Evolutionary conservation across 2,888 invertebrate genomes (phyloP).

Genomic region (Spatulosminthurus flaviceps): DNA sequence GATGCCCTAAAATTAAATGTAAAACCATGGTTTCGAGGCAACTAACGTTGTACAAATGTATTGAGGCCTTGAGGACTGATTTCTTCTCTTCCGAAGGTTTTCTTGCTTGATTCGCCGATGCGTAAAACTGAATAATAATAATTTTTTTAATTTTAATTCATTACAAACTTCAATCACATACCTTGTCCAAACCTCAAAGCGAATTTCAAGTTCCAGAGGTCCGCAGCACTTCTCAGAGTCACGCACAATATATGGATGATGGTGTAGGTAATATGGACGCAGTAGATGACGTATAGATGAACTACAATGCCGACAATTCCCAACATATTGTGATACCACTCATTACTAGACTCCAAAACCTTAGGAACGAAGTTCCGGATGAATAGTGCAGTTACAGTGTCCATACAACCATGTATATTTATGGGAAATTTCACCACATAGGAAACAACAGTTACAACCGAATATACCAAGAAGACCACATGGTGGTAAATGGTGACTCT

Average conservation of each 20-base stretch:
- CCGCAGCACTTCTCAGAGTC: slow-evolving; percentile 31
- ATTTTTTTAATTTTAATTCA: not conserved
- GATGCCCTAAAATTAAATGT: too few relatives aligned
- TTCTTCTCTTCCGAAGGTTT: too few relatives aligned
- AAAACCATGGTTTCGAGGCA: too few relatives aligned
- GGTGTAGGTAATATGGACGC: slow-evolving; percentile 23
- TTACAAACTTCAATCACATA: not conserved
- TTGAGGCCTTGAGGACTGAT: too few relatives aligned
- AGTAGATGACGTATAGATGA: slow-evolving; percentile 37
- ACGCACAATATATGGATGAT: slow-evolving; percentile 19
- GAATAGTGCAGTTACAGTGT: not conserved
- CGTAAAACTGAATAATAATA: not conserved
- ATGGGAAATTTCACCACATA: not conserved
- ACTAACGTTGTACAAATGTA: too few relatives aligned
- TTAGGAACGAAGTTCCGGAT: slow-evolving; percentile 26
- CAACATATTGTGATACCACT: not conserved
- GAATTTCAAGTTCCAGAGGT: slow-evolving; percentile 43
- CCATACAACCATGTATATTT: slow-evolving; percentile 15
- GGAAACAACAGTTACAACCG: not conserved
- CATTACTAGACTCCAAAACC: not conserved
- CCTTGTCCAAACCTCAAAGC: slow-evolving; percentile 32
- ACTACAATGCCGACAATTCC: slow-evolving; percentile 14
- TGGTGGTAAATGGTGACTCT: not conserved
- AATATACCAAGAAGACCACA: slow-evolving; percentile 1
- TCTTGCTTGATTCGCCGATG: too few relatives aligned